phyloP scores from a whole-genome alignment of 1,140 invertebrate species.

The Conopomorpha cramerella region DNA sequence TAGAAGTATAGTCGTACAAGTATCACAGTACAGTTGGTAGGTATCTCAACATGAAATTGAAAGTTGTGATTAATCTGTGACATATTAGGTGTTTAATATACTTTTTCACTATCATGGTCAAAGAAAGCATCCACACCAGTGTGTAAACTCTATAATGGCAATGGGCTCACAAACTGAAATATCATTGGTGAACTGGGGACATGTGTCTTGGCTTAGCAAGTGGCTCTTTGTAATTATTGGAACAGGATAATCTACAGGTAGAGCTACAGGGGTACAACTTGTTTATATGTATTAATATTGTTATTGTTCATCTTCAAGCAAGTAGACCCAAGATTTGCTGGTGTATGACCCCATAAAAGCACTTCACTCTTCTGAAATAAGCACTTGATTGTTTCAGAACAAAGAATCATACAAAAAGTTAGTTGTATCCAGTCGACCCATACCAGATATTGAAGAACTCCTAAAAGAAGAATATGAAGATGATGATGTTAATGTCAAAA shows the following conservation, averaged over 20 bases:
- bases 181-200: too few species aligned
- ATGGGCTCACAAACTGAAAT: too few species aligned
- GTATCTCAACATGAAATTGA: neutral
- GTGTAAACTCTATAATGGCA: too few species aligned
- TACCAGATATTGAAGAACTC: slow-evolving; percentile 70
- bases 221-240: too few species aligned
- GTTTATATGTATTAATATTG: neutral
- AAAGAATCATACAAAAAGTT: slow-evolving; percentile 69
- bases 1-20: too few species aligned
- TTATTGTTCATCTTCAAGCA: neutral
- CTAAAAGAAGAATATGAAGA: slow-evolving; percentile 70
- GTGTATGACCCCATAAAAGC: neutral
- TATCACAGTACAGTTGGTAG: neutral
- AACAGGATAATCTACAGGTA: too few species aligned
- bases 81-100: neutral
- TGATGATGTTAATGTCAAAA: slow-evolving; percentile 75
- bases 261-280: too few species aligned
- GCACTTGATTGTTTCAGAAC: slow-evolving; percentile 48
- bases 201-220: too few species aligned
- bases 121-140: too few species aligned
- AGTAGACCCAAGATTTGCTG: neutral
- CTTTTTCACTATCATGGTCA: neutral
- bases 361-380: neutral
- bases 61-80: neutral
- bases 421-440: slow-evolving; percentile 65